Percentiles rank a stretch among this genome's conserved stretches.
Conservation (phyloP, 2,113 vertebrate species). For the Alethe castanea region DNA sequence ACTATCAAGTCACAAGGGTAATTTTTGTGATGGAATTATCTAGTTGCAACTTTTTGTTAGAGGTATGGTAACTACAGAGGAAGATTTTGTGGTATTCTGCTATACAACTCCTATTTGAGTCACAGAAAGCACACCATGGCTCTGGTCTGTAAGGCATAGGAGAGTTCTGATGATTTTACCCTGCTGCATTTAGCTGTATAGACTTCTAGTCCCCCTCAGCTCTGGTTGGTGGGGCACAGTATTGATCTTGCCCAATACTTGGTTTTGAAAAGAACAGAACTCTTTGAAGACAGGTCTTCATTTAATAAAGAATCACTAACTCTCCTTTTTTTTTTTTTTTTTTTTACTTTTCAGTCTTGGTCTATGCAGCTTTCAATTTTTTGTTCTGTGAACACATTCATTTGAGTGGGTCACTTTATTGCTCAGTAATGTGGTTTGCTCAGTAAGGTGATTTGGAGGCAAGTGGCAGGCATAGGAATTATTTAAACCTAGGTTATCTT, state of each 20-base stretch:
- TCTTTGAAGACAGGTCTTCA: not conserved
- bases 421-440: not conserved
- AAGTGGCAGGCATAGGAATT: not conserved
- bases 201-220: not conserved
- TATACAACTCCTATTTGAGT: not conserved
- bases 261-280: not conserved
- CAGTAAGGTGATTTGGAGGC: not conserved
- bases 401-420: not conserved
- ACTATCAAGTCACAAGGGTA: not conserved
- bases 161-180: not conserved
- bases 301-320: not conserved
- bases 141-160: not conserved
- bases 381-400: accelerated
- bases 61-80: not conserved
- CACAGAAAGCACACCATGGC: not conserved
- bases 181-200: not conserved
- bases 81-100: not conserved
- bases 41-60: not conserved
- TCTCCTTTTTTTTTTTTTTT: accelerated
- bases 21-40: not conserved
- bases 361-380: not conserved
- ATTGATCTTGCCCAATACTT: not conserved
- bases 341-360: not conserved
- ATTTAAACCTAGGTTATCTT: not conserved
- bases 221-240: not conserved